phyloP scores from a whole-genome alignment of 2,113 vertebrate species.

The Aegithalos caudatus region DNA sequence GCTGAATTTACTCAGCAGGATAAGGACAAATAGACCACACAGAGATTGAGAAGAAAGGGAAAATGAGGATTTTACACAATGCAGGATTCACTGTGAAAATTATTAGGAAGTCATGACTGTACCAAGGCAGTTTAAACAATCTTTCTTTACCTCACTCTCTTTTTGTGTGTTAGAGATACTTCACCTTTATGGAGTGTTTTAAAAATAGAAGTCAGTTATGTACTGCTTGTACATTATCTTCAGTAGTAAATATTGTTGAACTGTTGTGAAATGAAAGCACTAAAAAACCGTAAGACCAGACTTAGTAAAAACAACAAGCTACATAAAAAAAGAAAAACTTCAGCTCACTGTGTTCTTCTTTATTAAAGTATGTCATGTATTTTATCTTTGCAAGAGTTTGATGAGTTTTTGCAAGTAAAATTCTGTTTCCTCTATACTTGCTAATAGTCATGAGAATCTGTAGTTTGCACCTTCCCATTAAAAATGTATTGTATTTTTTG shows the following conservation, averaged over 20 bases:
- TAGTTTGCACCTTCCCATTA: slow-evolving; percentile 87
- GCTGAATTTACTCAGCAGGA: background rate
- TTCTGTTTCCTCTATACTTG: slow-evolving; percentile 84
- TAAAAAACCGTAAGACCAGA: slow-evolving; percentile 43
- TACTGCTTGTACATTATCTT: background rate
- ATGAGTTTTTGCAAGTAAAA: slow-evolving; percentile 86
- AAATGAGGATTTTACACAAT: background rate
- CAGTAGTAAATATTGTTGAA: slow-evolving; percentile 34
- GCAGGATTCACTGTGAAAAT: background rate
- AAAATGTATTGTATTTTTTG: slow-evolving; percentile 88
- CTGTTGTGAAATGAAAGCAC: slow-evolving; percentile 52
- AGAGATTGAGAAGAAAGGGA: background rate
- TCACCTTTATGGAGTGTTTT: background rate
- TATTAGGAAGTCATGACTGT: background rate
- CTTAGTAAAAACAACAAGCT: slow-evolving; percentile 75
- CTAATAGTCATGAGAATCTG: slow-evolving; percentile 88
- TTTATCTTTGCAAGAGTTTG: slow-evolving; percentile 79
- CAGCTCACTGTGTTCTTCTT: slow-evolving; percentile 63
- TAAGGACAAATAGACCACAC: background rate
- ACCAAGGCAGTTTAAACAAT: background rate
- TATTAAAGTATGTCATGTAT: slow-evolving; percentile 76
- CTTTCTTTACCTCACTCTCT: background rate
- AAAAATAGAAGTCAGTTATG: slow-evolving; percentile 28
- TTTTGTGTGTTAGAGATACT: background rate
- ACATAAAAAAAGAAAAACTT: slow-evolving; percentile 67